phyloP scores from a whole-genome alignment of 2,888 invertebrate genomes.

The Ectemnius cavifrons region DNA sequence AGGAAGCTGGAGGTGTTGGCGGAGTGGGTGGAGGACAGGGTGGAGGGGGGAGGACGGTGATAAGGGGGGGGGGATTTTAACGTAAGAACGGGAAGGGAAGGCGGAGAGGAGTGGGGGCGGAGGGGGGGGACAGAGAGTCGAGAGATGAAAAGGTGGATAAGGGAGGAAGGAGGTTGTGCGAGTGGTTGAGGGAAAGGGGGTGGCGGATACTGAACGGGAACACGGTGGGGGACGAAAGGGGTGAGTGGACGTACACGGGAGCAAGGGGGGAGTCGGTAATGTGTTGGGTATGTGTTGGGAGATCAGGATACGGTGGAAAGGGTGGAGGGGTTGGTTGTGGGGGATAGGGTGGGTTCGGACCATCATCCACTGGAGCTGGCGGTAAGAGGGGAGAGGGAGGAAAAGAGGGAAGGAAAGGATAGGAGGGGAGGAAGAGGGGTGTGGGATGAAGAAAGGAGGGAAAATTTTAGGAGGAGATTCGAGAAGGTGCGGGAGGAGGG shows the following conservation, averaged over 20 bases:
- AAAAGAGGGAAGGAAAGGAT: neutral
- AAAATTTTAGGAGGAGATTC: neutral
- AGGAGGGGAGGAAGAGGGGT: neutral
- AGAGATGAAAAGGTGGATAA: neutral
- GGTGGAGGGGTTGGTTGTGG: neutral
- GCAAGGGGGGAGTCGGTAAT: neutral
- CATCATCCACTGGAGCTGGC: no score
- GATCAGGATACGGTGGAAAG: neutral
- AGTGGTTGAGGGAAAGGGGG: neutral
- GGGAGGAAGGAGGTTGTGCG: neutral
- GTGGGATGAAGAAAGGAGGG: neutral
- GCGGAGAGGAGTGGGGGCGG: no score
- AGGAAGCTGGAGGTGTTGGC: no score
- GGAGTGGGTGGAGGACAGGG: no score
- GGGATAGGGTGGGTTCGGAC: no score
- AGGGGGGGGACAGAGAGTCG: no score
- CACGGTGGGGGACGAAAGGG: neutral
- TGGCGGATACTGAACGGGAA: neutral
- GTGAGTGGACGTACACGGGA: conserved; percentile 10
- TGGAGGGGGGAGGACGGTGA: no score
- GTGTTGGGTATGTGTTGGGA: conserved; percentile 7
- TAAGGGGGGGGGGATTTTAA: no score
- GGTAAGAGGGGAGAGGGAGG: neutral
- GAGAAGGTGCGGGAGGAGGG: no score
- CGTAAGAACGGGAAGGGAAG: no score